phyloP scores from a whole-genome alignment of 1,140 invertebrate genomes.

The Aradophagus sp. region DNA sequence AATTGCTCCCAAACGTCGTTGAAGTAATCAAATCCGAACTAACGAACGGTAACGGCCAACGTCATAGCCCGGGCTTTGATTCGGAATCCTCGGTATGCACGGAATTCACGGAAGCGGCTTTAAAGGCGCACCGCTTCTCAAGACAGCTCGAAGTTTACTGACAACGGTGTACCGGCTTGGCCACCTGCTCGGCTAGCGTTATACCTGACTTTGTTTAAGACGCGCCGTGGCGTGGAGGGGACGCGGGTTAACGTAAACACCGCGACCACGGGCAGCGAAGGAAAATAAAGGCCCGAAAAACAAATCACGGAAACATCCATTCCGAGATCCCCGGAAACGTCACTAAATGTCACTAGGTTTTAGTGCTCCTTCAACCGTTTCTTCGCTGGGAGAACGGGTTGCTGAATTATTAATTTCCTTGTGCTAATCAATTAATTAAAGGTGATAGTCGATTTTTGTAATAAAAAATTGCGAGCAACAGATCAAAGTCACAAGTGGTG shows the following conservation, averaged over 20 bases:
- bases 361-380: background rate
- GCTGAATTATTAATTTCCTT: no score
- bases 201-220: conserved; percentile 65
- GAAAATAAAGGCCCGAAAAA: conserved; percentile 3
- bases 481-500: no score
- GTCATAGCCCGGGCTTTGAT: conserved; percentile 23
- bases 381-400: no score
- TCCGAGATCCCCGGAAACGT: conserved; percentile 17
- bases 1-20: no score
- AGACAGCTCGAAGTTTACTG: conserved; percentile 70
- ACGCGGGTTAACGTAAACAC: conserved; percentile 50
- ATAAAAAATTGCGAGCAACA: no score
- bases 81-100: conserved; percentile 30
- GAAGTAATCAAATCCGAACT: no score
- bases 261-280: conserved; percentile 38
- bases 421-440: no score
- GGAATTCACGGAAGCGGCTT: conserved; percentile 55
- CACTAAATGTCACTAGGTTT: conserved; percentile 14
- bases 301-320: conserved; percentile 23
- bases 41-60: background rate
- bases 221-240: conserved; percentile 64
- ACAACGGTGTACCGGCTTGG: conserved; percentile 65
- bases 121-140: conserved; percentile 59
- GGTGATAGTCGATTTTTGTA: no score
- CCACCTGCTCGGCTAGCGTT: conserved; percentile 69